These are phyloP conservation scores for Rhimphoctona megacephalus DNA, from an alignment of 2,888 invertebrate genomes.

Conservation along the genomic window DNA sequence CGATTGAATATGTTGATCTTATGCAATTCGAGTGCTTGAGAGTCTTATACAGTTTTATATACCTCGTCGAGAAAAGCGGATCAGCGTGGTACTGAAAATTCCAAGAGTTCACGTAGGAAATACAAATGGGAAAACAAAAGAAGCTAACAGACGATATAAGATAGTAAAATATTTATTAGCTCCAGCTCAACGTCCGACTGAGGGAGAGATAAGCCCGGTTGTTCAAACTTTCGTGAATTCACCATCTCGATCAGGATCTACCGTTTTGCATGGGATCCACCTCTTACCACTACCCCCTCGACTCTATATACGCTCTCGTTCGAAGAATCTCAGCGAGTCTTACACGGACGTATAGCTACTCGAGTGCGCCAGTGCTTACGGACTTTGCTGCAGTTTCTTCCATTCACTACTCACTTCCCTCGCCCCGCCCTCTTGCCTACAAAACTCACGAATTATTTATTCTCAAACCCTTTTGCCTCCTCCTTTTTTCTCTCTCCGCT, in stretches of 20 bases:
- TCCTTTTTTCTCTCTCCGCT: neutral
- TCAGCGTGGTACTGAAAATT: conserved; percentile 51
- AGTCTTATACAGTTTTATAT: conserved; percentile 20
- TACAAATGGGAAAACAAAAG: conserved; percentile 57
- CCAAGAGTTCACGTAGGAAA: conserved; percentile 57
- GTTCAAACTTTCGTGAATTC: conserved; percentile 56
- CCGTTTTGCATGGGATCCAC: conserved; percentile 51
- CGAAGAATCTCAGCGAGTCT: conserved; percentile 31
- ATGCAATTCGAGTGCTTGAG: conserved; percentile 26
- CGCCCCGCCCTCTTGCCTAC: conserved; percentile 41
- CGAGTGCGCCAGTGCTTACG: conserved; percentile 23
- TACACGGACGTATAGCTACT: conserved; percentile 19
- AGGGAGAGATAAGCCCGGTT: conserved; percentile 46
- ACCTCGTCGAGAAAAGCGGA: conserved; percentile 47
- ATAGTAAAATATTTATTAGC: conserved; percentile 74
- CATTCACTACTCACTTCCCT: conserved; percentile 59
- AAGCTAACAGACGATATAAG: conserved; percentile 54
- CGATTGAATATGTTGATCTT: conserved; percentile 62
- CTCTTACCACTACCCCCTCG: conserved; percentile 8
- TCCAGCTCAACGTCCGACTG: conserved; percentile 50
- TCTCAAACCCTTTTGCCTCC: conserved; percentile 22
- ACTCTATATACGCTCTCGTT: neutral
- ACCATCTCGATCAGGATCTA: conserved; percentile 57
- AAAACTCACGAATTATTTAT: conserved; percentile 59
- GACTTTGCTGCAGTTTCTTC: conserved; percentile 47